A percentile compares a stretch with the other conserved stretches of the same genome.
Evolutionary conservation across 1,140 invertebrate species (phyloP).

Genomic region (Leguminivora glycinivorella): DNA sequence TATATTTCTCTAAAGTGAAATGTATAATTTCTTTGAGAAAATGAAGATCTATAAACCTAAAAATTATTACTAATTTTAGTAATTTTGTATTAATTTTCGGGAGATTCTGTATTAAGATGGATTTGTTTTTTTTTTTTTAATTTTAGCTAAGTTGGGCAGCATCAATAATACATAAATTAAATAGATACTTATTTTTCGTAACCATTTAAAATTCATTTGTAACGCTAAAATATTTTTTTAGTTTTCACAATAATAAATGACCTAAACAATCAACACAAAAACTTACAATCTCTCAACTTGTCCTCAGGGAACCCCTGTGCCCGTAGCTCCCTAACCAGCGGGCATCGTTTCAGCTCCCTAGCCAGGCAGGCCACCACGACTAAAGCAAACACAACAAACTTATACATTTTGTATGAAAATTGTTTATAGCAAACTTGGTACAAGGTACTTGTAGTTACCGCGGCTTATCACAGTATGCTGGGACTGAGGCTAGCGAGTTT

Average conservation of each 20-base stretch:
- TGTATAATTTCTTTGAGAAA: too few species aligned
- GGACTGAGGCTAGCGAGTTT: neutral
- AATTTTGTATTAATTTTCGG: too few species aligned
- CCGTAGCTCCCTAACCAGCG: constrained; percentile 49
- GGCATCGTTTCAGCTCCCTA: constrained; percentile 52
- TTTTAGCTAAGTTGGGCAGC: too few species aligned
- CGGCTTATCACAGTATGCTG: neutral
- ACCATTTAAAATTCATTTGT: neutral
- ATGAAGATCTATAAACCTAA: too few species aligned
- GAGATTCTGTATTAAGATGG: too few species aligned
- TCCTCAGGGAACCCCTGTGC: constrained; percentile 37
- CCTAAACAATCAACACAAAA: neutral
- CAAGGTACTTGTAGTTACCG: neutral
- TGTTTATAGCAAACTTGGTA: neutral
- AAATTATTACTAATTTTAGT: too few species aligned
- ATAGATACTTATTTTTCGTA: too few species aligned
- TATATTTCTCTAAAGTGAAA: too few species aligned
- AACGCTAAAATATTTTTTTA: neutral
- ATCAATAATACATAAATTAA: too few species aligned
- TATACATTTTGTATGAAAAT: constrained; percentile 5
- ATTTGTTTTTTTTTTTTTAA: too few species aligned
- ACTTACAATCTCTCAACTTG: constrained; percentile 41
- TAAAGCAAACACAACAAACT: constrained; percentile 6
- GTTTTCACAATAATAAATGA: constrained; percentile 14
- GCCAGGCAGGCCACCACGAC: neutral